Evolutionary conservation across 2,113 vertebrate species (phyloP).

Genomic region (Montifringilla adamsi): DNA sequence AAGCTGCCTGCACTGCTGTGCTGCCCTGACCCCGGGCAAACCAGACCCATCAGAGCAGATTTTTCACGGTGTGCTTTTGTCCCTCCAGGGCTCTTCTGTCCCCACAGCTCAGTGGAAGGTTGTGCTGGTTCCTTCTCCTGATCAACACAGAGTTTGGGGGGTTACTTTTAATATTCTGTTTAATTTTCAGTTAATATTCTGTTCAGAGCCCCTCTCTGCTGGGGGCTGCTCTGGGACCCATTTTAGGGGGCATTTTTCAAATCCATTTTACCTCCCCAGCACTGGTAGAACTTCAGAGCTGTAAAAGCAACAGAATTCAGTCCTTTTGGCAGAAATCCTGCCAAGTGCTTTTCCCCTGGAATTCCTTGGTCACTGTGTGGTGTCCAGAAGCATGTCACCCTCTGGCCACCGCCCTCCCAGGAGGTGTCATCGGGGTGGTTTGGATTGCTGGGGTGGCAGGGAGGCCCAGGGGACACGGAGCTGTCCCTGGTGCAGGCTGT

Average conservation of each 20-base stretch:
- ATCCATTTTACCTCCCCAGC: background rate
- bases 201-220: background rate
- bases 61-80: background rate
- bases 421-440: rapidly evolving
- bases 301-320: background rate
- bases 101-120: background rate
- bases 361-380: background rate
- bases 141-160: background rate
- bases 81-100: background rate
- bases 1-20: background rate
- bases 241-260: background rate
- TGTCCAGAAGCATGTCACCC: too few species aligned
- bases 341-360: background rate
- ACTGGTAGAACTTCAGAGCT: background rate
- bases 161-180: background rate
- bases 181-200: background rate
- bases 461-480: background rate
- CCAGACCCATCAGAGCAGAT: background rate
- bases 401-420: background rate
- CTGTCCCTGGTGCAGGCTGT: background rate
- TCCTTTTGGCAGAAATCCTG: background rate
- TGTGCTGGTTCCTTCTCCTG: background rate
- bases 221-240: background rate
- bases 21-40: background rate
- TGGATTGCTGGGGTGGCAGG: background rate